Base-by-base conservation (phyloP, 2,113 vertebrate genomes). In the Sisor rabdophorus region DNA sequence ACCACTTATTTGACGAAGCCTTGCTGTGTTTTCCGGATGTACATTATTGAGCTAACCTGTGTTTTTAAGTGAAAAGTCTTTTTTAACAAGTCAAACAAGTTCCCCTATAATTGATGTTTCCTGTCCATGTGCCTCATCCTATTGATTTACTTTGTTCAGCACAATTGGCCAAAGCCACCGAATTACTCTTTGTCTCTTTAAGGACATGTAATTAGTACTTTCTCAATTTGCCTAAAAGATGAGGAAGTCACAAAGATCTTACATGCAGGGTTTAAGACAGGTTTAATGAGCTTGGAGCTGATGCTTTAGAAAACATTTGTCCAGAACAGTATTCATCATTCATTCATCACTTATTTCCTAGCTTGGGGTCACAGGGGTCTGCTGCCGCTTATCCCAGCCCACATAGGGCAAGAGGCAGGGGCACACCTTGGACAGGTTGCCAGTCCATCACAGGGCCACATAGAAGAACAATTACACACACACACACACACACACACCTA, bases 41-140 rank as follows among this genome's bases (percentile, higher is more conserved):
- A 24, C 32, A 53, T 40, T 63, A 71, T 58, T n/a, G 15, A 75
- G n/a, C n/a, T 63, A n/a, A 30, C 28, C 56, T 52, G 20, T 47
- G 60, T 68, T 17, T 76, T 50, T 71, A 73, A 76, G 75, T 73
- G 68, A 73, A 79, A 71, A 76, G 64, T 79, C 73, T 53, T 53
- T 67, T 67, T 24, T 47, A n/a, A 32, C 20, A 40, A 58, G 47
- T 74, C 30, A 75, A 74, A 81, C 22, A 55, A 36, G 47, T 47
- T 36, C 13, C 56, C 56, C 26, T 20, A 4, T 75, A 81, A 81
- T 78, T 78, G 71, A 71, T 56, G 63, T 75, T 78, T 81, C 76
- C 71, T 56, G 40, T 13, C 53, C 10, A 10, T 55, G 58, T 75
- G 28, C 73, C 76, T 61, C 19, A 24, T 56, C 44, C 54, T 6